Evolutionary conservation across 2,888 invertebrate genomes (phyloP).

Genomic region (Tetramorium bicarinatum): DNA sequence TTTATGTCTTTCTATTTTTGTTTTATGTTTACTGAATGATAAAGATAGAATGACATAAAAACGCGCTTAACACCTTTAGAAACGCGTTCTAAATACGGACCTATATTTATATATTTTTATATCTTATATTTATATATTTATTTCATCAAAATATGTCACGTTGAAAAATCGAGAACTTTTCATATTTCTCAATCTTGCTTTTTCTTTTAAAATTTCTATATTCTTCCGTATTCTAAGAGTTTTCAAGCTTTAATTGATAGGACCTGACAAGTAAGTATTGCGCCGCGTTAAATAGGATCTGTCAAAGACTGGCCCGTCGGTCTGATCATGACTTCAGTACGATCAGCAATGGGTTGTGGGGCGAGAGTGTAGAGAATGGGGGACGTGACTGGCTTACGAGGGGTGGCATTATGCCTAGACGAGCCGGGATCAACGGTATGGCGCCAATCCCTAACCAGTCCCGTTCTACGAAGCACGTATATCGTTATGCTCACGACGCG

Average conservation of each 20-base stretch:
- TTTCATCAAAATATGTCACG: neutral
- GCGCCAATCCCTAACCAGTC: conserved; percentile 80
- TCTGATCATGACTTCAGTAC: conserved; percentile 65
- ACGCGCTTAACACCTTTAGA: no score
- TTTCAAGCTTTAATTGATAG: conserved; percentile 74
- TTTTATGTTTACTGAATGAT: no score
- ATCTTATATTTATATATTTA: neutral
- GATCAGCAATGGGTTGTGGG: conserved; percentile 69
- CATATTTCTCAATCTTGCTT: neutral
- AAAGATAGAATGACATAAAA: no score
- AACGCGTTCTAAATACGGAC: no score
- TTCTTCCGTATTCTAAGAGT: neutral
- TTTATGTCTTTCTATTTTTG: no score
- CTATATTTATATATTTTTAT: no score
- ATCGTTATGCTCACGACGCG: conserved; percentile 79
- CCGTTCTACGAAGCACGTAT: conserved; percentile 76
- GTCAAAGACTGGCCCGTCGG: conserved; percentile 69
- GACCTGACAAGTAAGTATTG: conserved; percentile 75
- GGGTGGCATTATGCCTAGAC: conserved; percentile 81
- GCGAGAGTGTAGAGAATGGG: conserved; percentile 76
- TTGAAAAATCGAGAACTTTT: neutral
- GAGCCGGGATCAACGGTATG: conserved; percentile 83
- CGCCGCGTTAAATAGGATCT: conserved; percentile 72
- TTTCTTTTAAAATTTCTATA: neutral
- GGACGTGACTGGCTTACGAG: conserved; percentile 83